Evolutionary conservation across 1,140 invertebrate species (phyloP).

Genomic region (Drosophila melanica): DNA sequence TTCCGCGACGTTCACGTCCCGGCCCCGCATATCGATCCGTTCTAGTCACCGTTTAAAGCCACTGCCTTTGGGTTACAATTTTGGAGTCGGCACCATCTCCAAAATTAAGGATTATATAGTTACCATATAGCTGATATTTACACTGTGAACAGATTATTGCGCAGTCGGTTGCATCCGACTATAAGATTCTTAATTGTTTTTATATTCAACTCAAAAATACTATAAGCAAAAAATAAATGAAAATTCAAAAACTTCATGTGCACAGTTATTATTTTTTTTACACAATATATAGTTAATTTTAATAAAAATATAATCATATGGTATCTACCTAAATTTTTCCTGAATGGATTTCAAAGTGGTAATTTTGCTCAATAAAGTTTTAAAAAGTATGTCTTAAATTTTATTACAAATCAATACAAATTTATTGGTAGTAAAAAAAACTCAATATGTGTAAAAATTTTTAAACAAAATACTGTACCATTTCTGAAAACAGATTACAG

Average conservation of each 20-base stretch:
- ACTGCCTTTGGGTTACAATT: neutral
- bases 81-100: neutral
- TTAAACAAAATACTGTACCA: no score
- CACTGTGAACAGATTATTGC: neutral
- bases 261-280: conserved; percentile 1
- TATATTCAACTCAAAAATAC: conserved; percentile 42
- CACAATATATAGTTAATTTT: conserved; percentile 4
- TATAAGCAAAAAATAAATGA: conserved; percentile 44
- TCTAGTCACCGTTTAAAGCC: neutral
- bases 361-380: no score
- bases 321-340: no score
- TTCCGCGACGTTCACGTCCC: neutral
- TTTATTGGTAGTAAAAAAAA: no score
- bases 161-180: neutral
- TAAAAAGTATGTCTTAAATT: no score
- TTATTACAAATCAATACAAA: no score
- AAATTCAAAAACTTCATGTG: conserved; percentile 11
- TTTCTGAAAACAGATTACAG: no score
- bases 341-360: no score
- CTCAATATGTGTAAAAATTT: no score
- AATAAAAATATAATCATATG: no score
- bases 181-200: conserved; percentile 22
- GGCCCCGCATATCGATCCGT: no score
- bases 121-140: no score
- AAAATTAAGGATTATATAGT: neutral